Base-by-base conservation (phyloP, 1,140 invertebrate species). In the Dolichoris vasculosae region DNA sequence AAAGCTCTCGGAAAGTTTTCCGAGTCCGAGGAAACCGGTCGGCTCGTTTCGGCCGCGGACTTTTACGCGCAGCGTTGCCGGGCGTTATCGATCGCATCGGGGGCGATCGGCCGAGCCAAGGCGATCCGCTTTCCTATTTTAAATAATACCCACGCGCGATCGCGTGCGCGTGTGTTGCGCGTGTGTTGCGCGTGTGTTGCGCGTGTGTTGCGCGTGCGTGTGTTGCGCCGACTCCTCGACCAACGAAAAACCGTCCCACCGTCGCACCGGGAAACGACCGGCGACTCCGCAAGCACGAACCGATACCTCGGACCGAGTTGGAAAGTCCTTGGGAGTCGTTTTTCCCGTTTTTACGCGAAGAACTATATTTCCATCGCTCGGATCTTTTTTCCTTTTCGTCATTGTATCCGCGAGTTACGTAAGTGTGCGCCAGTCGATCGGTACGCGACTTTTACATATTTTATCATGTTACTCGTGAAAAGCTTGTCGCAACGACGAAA, bases 61-160 rank as follows among this genome's bases (percentile, higher is more conserved):
- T 67, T 35, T 67, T 35, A 67, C 51, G 20, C 51, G 20, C 64
- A 67, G 35, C 40, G 67, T 40, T 69, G 17, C 20, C 26, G 9
- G 20, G 43, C 48, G n/a, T 71, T 82, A 82, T 82, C 80, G 43
- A 82, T 82, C 55, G 35, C 48, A 82, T 46, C 51, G 51, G n/a
- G 26, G 71, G 17, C 38, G 75, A 46, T 63, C 40, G 23, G 78
- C 75, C 13, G 64, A 63, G 63, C 76, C 84, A 85, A 85, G 84
- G 84, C 84, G 78, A 85, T 78, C 84, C 63, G 69, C 84, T 85
- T 85, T 85, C 78, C 84, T 85, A 85, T 85, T 85, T 81, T 81
- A 85, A 85, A 85, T 80, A 63, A 84, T 75, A 81, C 82, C 75
- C 77, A 84, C 82, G 75, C 77, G 79, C 1, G 20, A 43, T 38